Evolutionary conservation across 2,888 invertebrate genomes (phyloP), one percentile per base, ranked within the genome.

Genomic region (Drosophila formosana): DNA sequence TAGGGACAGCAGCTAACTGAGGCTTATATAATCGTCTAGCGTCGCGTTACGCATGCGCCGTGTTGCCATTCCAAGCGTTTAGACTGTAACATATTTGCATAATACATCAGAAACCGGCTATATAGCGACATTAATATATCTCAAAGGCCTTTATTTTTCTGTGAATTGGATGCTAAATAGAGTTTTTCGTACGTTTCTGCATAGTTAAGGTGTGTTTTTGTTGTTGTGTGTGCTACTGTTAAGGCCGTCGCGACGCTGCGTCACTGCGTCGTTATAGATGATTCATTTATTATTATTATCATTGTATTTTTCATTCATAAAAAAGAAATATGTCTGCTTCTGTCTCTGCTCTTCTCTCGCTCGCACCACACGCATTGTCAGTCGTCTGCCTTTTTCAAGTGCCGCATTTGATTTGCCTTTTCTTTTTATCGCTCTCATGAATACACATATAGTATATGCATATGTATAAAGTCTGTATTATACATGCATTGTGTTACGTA

Each of bases 321-420:
- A 80, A 84, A 68, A 76, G 43, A 81, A 66, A 75, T 68, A 84
- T 74, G 80, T 84, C 71, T 58, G 65, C 53, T 50, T 83, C 51
- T 43, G 45, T 57, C 30, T 30, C 26, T 62, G 18, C 37, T 39
- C 11, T 34, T 23, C 6, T 39, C 18, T 18, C 53, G 11, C 23
- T 52, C 37, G 26, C 30, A 45, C 55, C 50, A 18, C 18, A 18
- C 18, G 18, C 45, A 13, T 41, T 56, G 49, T 37, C 37, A 11
- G 45, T 74, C 53, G 56, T 57, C 62, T 60, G 53, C 47, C 51
- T 37, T 69, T 82, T 81, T 68, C 76, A 77, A 78, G 80, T 70
- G 70, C 83, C 81, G 83, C 75, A 69, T 86, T 82, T 83, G 81
- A 83, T 78, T 83, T 81, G 73, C 65, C 65, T 81, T 83, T 67